Conservation (phyloP, 2,113 vertebrate species). For the Chionis minor region DNA sequence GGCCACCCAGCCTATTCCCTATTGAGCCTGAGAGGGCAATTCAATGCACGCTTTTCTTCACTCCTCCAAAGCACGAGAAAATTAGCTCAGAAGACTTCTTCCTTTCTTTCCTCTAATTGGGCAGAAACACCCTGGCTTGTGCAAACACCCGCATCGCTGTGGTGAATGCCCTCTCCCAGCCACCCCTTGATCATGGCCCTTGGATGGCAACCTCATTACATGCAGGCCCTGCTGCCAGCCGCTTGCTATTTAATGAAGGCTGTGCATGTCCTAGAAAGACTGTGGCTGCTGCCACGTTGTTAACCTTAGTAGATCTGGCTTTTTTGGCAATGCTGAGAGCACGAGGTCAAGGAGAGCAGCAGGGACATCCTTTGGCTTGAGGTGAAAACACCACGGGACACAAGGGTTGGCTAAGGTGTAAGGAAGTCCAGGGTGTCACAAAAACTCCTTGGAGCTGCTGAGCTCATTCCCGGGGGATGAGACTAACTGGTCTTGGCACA, state of each 20-base stretch:
- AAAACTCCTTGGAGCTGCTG: neutral
- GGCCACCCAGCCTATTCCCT: neutral
- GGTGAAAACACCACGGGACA: neutral
- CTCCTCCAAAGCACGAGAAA: neutral
- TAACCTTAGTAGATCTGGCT: neutral
- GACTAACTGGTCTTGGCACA: neutral
- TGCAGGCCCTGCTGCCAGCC: slow-evolving; percentile 6
- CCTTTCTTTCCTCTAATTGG: slow-evolving; percentile 34
- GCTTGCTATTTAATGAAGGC: neutral
- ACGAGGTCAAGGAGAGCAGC: neutral
- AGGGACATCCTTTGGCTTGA: neutral
- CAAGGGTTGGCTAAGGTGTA: neutral
- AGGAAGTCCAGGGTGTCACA: neutral
- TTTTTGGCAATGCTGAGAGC: neutral
- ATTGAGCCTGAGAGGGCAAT: neutral
- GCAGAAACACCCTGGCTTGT: slow-evolving; percentile 25
- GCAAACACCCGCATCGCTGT: neutral
- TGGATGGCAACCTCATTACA: neutral
- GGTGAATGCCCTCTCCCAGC: neutral
- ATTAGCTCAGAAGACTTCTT: slow-evolving; percentile 11
- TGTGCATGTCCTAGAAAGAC: neutral
- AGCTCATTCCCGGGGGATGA: neutral
- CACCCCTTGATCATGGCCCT: neutral
- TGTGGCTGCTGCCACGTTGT: neutral
- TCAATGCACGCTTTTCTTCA: neutral